Evolutionary conservation across 2,113 vertebrate species (phyloP).

Genomic region (Tachysurus fulvidraco): DNA sequence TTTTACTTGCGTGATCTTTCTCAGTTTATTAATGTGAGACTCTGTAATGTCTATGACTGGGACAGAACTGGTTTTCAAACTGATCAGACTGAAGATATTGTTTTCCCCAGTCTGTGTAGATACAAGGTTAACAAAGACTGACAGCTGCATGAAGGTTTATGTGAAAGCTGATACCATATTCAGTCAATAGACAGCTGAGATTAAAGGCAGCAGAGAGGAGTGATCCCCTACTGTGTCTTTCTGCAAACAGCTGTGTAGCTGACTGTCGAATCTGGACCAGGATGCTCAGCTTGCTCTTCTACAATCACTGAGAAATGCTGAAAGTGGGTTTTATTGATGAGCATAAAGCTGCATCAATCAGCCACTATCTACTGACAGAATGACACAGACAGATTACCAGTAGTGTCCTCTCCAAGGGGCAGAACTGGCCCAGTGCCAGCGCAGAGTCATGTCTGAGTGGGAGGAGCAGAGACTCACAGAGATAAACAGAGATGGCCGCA

Average conservation of each 20-base stretch:
- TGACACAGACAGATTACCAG: constrained; percentile 46
- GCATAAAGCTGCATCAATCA: constrained; percentile 60
- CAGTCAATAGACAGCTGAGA: background rate
- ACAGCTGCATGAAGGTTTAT: background rate
- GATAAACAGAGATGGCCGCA: constrained; percentile 7
- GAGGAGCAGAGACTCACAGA: constrained; percentile 1
- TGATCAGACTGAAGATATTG: background rate
- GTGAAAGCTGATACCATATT: background rate
- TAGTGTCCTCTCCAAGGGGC: constrained; percentile 34
- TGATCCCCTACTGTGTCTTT: background rate
- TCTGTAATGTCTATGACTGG: background rate
- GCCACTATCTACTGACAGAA: constrained; percentile 64
- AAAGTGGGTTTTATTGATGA: constrained; percentile 65
- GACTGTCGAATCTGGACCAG: background rate
- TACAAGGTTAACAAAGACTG: constrained; percentile 5
- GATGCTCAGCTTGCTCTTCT: constrained; percentile 37
- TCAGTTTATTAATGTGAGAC: background rate
- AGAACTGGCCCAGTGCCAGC: constrained; percentile 21
- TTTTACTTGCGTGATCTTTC: background rate
- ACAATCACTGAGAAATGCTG: constrained; percentile 61
- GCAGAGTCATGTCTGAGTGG: background rate
- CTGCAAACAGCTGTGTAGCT: background rate
- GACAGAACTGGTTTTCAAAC: background rate
- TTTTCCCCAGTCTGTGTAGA: background rate
- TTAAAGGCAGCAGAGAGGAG: constrained; percentile 4